Percentiles rank a stretch among this genome's conserved stretches.
phyloP scores from a whole-genome alignment of 1,140 invertebrate species.

The Chelonus insularis region DNA sequence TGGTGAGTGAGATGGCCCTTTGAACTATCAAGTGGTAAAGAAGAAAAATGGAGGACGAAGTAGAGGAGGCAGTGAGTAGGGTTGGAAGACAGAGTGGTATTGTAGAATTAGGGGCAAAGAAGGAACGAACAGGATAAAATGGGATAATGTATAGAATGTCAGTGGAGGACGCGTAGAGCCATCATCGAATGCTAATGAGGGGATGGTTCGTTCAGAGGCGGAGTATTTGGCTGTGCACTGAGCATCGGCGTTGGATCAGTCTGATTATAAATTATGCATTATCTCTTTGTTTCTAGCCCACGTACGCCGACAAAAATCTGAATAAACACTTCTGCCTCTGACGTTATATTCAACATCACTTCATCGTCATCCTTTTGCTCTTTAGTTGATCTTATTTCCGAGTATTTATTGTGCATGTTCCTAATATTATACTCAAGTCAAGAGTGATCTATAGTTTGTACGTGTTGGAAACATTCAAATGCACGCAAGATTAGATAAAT shows the following conservation, averaged over 20 bases:
- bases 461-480: too few species aligned
- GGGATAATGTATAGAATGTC: constrained; percentile 50
- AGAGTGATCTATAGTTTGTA: too few species aligned
- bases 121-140: constrained; percentile 36
- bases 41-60: constrained; percentile 21
- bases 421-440: too few species aligned
- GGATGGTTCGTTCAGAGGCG: constrained; percentile 52
- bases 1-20: constrained; percentile 24
- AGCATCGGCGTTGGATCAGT: constrained; percentile 42
- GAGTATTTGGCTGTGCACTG: constrained; percentile 35
- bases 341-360: neutral
- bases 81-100: constrained; percentile 30
- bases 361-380: neutral
- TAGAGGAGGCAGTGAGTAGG: constrained; percentile 15
- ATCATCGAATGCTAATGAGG: constrained; percentile 63
- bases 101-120: neutral
- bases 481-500: too few species aligned
- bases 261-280: constrained; percentile 63
- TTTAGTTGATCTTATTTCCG: too few species aligned
- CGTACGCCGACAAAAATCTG: constrained; percentile 43
- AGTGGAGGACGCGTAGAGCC: constrained; percentile 58
- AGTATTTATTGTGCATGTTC: too few species aligned
- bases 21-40: constrained; percentile 17
- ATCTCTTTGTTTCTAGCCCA: constrained; percentile 48
- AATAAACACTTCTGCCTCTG: constrained; percentile 27